Base-by-base conservation (phyloP, 2,113 vertebrate genomes). In the Myxocyprinus asiaticus region DNA sequence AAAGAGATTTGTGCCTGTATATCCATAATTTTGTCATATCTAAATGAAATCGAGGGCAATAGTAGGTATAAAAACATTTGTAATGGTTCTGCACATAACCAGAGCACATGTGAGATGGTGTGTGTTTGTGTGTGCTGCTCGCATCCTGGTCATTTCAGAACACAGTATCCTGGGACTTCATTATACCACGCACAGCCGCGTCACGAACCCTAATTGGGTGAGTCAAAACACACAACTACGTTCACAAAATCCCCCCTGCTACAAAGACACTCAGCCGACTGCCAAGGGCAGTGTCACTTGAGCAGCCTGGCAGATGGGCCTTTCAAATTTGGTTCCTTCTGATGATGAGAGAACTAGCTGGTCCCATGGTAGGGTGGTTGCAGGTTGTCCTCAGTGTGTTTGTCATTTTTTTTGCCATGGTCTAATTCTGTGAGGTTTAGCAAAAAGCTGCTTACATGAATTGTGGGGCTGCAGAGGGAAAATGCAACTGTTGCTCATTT, bases 101-200 rank as follows among this genome's bases (percentile, higher is more conserved):
- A 55, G 48, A 50, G 76, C 56, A 47, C 17, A 45, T 45, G 56
- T 45, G 71, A 15, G 59, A 45, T 6, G 44, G 55, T 61, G 69
- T 71, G 59, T 81, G 81, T 75, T 9, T 74, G 15, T 67, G 44
- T 80, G 53, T 48, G 67, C 42, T 7, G 12, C 76, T 76, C 64
- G 17, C 51, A 76, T 79, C 45, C 73, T 86, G 73, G 56, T 67
- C 22, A 55, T 72, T 58, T 81, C 56, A 59, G 76, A 81, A 71
- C 61, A 68, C 47, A 50, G 70, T 77, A 59, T 76, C 79, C 45
- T 75, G 82, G 85, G 85, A 86, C 80, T 71, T 82, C 80, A 86
- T 86, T 84, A 84, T 72, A 66, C 53, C 17, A 56, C 84, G 62
- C 73, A 75, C 48, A 58, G 42, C 42, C 56, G 44, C 64, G 58